These are phyloP conservation scores for Ictidomys tridecemlineatus DNA, from an alignment of 2,113 vertebrate genomes.

Conservation along the genomic window DNA sequence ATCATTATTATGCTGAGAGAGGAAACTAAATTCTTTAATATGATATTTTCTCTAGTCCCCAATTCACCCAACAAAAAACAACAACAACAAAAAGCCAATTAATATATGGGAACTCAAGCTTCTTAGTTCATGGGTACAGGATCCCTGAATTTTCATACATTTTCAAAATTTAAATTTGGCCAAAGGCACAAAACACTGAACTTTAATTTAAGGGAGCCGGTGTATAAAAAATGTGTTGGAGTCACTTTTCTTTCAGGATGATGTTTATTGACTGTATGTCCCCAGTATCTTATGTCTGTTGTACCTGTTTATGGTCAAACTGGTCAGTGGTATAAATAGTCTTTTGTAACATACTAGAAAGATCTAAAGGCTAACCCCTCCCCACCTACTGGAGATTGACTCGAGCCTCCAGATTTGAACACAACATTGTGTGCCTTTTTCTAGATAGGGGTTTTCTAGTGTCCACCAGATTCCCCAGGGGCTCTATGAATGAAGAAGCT, in stretches of 20 bases:
- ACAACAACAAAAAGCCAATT: neutral
- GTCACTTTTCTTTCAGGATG: neutral
- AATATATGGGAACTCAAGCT: neutral
- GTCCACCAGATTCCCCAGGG: neutral
- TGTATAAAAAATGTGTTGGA: neutral
- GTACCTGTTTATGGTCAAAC: neutral
- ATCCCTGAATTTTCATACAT: neutral
- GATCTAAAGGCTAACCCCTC: neutral
- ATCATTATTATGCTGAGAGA: neutral
- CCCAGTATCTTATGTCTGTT: neutral
- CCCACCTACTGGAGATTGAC: neutral
- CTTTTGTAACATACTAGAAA: neutral
- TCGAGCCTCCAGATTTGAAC: neutral
- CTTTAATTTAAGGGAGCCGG: conserved; percentile 17
- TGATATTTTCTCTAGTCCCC: neutral
- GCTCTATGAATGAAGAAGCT: neutral
- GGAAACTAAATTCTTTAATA: neutral
- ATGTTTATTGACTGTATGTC: neutral
- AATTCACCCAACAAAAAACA: neutral
- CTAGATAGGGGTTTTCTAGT: neutral
- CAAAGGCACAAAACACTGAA: neutral
- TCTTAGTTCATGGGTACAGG: neutral
- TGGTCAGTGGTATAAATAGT: neutral
- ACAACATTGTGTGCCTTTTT: neutral
- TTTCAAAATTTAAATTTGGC: neutral